Evolutionary conservation across 1,140 invertebrate species (phyloP).

Genomic region (Maconellicoccus hirsutus): DNA sequence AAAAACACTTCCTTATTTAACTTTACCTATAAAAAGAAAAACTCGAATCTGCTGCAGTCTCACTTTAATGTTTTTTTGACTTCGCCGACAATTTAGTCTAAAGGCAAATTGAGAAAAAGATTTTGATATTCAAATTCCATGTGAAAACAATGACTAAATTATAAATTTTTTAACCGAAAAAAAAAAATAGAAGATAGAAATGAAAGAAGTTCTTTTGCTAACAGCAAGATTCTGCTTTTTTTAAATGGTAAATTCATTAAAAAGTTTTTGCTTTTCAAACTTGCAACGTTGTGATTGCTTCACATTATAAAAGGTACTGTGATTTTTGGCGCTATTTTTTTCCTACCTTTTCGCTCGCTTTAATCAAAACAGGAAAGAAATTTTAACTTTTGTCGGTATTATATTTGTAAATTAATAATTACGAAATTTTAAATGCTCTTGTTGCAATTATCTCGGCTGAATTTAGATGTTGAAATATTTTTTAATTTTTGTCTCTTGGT

Average conservation of each 20-base stretch:
- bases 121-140: slow-evolving; percentile 10
- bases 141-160: neutral
- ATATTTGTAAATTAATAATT: slow-evolving; percentile 1
- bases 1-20: too few species aligned
- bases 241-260: neutral
- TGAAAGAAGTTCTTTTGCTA: neutral
- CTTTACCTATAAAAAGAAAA: too few species aligned
- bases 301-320: neutral
- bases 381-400: neutral
- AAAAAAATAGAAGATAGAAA: neutral
- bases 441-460: too few species aligned
- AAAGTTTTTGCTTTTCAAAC: neutral
- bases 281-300: neutral
- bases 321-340: neutral
- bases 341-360: neutral
- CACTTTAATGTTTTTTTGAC: too few species aligned
- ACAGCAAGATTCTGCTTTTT: neutral
- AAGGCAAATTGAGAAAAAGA: neutral
- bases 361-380: slow-evolving; percentile 5
- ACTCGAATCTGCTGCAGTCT: too few species aligned
- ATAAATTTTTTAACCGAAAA: neutral
- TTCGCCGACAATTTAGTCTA: neutral
- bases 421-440: neutral
- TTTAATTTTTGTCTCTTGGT: too few species aligned
- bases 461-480: too few species aligned